Percentiles rank a stretch among this genome's conserved stretches.
These are phyloP conservation scores for Malthinus flaveolus DNA, from an alignment of 2,888 invertebrate genomes.

Conservation along the genomic window DNA sequence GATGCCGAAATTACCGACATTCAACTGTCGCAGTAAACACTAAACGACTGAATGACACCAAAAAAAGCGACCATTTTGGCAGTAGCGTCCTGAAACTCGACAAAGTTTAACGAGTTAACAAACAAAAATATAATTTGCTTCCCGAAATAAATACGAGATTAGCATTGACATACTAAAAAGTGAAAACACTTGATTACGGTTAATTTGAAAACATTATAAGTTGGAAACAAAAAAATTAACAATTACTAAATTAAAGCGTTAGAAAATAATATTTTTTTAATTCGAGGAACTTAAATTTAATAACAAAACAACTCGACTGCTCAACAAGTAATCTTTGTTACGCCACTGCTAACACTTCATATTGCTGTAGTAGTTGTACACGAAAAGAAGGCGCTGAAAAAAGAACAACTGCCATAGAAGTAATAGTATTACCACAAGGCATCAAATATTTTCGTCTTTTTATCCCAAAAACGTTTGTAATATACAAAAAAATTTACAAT, in stretches of 20 bases:
- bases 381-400: conserved; percentile 30
- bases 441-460: conserved; percentile 33
- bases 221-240: background rate
- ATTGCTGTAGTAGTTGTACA: conserved; percentile 32
- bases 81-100: conserved; percentile 25
- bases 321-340: background rate
- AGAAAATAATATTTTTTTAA: no score
- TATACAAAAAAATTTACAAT: conserved; percentile 17
- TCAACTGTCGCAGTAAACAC: conserved; percentile 44
- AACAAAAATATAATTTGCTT: conserved; percentile 9
- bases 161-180: conserved; percentile 23
- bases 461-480: conserved; percentile 28
- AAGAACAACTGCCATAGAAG: conserved; percentile 37
- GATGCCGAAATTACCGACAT: conserved; percentile 40
- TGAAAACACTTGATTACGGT: conserved; percentile 16
- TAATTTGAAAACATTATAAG: conserved; percentile 1
- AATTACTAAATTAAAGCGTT: background rate
- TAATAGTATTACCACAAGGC: conserved; percentile 38
- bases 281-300: background rate
- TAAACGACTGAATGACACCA: conserved; percentile 36
- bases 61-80: conserved; percentile 25
- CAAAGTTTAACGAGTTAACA: conserved; percentile 9
- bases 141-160: conserved; percentile 8
- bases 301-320: background rate
- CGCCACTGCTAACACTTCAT: conserved; percentile 30